Base-by-base conservation (phyloP, 37 sponge, comb jelly and placozoan species). In the Ephydatia muelleri region DNA sequence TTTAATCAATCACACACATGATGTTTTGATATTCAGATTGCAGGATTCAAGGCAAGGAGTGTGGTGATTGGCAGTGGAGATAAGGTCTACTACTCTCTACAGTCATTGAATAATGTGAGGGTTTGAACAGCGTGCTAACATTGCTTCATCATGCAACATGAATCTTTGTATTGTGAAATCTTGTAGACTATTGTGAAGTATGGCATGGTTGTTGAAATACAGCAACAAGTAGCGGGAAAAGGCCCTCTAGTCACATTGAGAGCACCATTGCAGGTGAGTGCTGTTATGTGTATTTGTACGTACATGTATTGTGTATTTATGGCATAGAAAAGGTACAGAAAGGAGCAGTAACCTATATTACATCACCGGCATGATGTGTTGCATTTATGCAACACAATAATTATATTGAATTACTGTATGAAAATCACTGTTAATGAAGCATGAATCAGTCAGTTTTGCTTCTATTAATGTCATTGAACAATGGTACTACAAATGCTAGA, bases 131-230 rank as follows among this genome's bases (percentile, higher is more conserved):
- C 31, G 74, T 19, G 36, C 16, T 21, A 13, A 16, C 19, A n/a
- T 8, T 80, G 35, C 16, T 71, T 71, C 1, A 67, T 65, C 32
- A 68, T 80, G 36, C 37, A 80, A 57, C 27, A 36, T 5, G 22
- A 30, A 57, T 1, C 19, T 57, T 14, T 57, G 12, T 21, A 66
- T 57, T 79, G 34, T 65, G 6, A 23, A 34, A 80, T 28, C 38
- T 34, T 80, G 67, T 33, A 37, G 39, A 23, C 35, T 16, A 9
- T 21, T 38, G 37, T 76, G 47, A 5, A 34, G 23, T 82, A 69
- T 77, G 92, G 89, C 28, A 79, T 92, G 38, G 93, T 92, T 65
- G 86, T 92, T 23, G 83, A 88, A 23, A 75, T 85, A 12, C 65
- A 88, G 30, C 84, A 67, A 70, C 27, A 16, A 35, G 28, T 49